Base-by-base conservation (phyloP, 1,140 invertebrate species). In the Holcopasites calliopsidis region DNA sequence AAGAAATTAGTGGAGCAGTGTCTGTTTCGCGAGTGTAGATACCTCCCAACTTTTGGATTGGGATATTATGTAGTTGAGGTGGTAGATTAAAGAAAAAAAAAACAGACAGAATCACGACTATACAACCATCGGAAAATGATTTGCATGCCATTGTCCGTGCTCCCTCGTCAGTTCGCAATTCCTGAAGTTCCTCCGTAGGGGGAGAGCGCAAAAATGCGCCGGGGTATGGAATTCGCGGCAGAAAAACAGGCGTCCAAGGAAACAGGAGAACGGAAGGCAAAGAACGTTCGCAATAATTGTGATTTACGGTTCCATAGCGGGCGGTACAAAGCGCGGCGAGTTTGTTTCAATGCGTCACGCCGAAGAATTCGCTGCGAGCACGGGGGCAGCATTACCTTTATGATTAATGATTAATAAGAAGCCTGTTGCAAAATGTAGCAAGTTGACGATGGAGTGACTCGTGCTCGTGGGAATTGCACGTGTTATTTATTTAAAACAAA, bases 201-300 rank as follows among this genome's bases (percentile, higher is more conserved):
- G 33, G 58, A 70, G 21, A 18, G 47, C 42, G 1, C 10, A 77
- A 44, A 44, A 68, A 73, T 23, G 54, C 21, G 47, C 18, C 61
- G 47, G 70, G 40, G 68, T 50, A 60, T 71, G 57, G 57, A 55
- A 79, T 58, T 83, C 50, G 64, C 64, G 71, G 54, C 40, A 81
- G 86, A 88, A 89, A 90, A 89, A 88, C 83, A 82, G 16, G 38
- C 16, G 54, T 87, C 70, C 81, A 65, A 80, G 61, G 31, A 79
- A 80, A 62, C 40, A 40, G 44, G 40, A 73, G 55, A 66, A 21
- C 40, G 72, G 52, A n/a, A 26, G 68, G 64, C 60, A 50, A 68
- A 66, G 38, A 71, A 47, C 74, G 60, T 82, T 85, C 62, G 86
- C 88, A 89, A 88, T 90, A 88, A 90, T 89, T 88, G 87, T 90